Evolutionary conservation across 2,113 vertebrate species (phyloP), one percentile per base, ranked within the genome.

Genomic region (Bucco capensis): DNA sequence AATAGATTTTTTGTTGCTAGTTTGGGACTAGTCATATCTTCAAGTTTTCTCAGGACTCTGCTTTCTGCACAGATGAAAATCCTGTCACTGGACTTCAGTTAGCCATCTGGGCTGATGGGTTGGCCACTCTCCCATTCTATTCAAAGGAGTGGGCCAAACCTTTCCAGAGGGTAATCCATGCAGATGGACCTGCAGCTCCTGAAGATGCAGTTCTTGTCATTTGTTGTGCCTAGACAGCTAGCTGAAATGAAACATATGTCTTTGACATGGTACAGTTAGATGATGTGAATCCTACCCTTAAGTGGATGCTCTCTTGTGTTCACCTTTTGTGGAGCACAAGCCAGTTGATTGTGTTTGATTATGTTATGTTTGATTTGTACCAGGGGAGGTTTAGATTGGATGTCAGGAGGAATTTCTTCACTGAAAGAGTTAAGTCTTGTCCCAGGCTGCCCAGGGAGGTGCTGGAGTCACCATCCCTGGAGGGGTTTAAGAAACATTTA

Each of bases 101-200:
- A 44, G 5, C 46, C 17, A 5, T 70, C 5, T 23, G n/a, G 30
- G 22, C 19, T 58, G 28, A 12, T 37, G 35, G 10, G 5, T 28
- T 66, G 25, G 77, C 46, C 17, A 67, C 5, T 33, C 13, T 73
- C 24, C 10, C 0, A 0, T 50, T 70, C 12, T 16, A 31, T 66
- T 81, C 35, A 47, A 0, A 27, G 19, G 16, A 62, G 15, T 28
- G 14, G 35, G 17, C 22, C 19, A 67, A 33, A 19, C 60, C 30
- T 54, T 86, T 58, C 42, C n/a, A 56, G 30, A 42, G 12, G 5
- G 17, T 23, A 12, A 44, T 60, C 27, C 33, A 74, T 79, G 19
- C 31, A 53, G 31, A 53, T 11, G 10, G 53, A 33, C 37, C 28
- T 83, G 72, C 17, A 66, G 17, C 66, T 82, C 28, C 70, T 75